A percentile compares a stretch with the other conserved stretches of the same genome.
Evolutionary conservation across 2,888 invertebrate species (phyloP).

Genomic region (Sturmia bella): DNA sequence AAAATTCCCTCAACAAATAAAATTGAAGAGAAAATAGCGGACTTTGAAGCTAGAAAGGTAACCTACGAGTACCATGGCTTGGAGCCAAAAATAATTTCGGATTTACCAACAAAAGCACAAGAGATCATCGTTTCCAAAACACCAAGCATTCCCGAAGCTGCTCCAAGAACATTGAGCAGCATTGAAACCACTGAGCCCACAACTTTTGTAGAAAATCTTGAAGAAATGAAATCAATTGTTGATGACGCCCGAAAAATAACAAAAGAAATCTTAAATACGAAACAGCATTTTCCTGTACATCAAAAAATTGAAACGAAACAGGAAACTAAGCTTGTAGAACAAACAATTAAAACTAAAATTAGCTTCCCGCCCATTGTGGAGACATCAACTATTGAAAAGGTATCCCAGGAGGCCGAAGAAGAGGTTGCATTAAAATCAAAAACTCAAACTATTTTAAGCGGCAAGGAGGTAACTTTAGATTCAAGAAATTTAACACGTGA

Average conservation of each 20-base stretch:
- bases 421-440: background rate
- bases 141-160: slow-evolving; percentile 22
- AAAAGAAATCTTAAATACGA: slow-evolving; percentile 76
- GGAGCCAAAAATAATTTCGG: slow-evolving; percentile 75
- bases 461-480: slow-evolving; percentile 59
- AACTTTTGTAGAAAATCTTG: slow-evolving; percentile 43
- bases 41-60: slow-evolving; percentile 72
- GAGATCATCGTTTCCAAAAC: slow-evolving; percentile 16
- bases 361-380: slow-evolving; percentile 53
- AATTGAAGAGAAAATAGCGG: slow-evolving; percentile 68
- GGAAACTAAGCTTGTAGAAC: slow-evolving; percentile 64
- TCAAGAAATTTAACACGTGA: slow-evolving; percentile 73
- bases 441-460: background rate
- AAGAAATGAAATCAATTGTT: slow-evolving; percentile 64
- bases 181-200: slow-evolving; percentile 1
- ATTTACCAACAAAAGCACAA: slow-evolving; percentile 67
- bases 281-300: slow-evolving; percentile 73
- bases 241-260: slow-evolving; percentile 74
- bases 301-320: slow-evolving; percentile 53
- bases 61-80: slow-evolving; percentile 76
- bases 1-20: slow-evolving; percentile 43
- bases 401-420: background rate
- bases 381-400: slow-evolving; percentile 22
- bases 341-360: slow-evolving; percentile 69
- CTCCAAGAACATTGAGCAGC: slow-evolving; percentile 26